A percentile compares a stretch with the other conserved stretches of the same genome.
phyloP scores from a whole-genome alignment of 2,888 invertebrate genomes.

The Mesoligia furuncula region DNA sequence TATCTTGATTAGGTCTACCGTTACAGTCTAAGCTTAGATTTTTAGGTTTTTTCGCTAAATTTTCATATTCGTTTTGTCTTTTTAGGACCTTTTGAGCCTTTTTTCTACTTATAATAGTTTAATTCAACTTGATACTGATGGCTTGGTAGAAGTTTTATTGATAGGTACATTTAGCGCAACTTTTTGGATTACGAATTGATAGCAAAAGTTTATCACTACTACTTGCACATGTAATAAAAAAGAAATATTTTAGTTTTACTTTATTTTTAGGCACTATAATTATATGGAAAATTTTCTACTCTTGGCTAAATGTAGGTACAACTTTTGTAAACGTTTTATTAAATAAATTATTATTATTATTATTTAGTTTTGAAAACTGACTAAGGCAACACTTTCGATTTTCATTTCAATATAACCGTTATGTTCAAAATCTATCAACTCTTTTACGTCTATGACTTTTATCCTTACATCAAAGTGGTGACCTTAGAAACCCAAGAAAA shows the following conservation, averaged over 20 bases:
- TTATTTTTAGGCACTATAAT: too few species aligned
- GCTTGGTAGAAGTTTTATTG: slow-evolving; percentile 1
- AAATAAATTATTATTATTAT: too few species aligned
- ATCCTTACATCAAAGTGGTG: not conserved
- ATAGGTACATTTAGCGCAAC: not conserved
- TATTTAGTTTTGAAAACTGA: slow-evolving; percentile 1
- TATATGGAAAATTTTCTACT: too few species aligned
- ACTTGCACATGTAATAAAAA: too few species aligned
- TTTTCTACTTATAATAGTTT: slow-evolving; percentile 26
- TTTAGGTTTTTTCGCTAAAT: not conserved
- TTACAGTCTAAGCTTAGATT: slow-evolving; percentile 3
- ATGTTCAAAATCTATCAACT: not conserved
- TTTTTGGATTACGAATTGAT: slow-evolving; percentile 28
- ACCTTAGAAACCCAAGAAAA: not conserved
- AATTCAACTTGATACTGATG: slow-evolving; percentile 19
- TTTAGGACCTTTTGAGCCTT: slow-evolving; percentile 5
- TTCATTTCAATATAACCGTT: not conserved
- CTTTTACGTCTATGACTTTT: not conserved
- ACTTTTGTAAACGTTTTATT: too few species aligned
- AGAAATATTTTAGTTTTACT: too few species aligned
- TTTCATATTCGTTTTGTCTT: slow-evolving; percentile 7
- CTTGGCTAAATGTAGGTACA: too few species aligned
- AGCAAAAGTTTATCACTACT: slow-evolving; percentile 5
- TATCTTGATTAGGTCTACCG: not conserved
- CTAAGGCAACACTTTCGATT: not conserved